Evolutionary conservation across 2,797 vertebrate genomes (phyloP), one percentile per base, ranked within the genome.

Genomic region (Crocidura indochinensis): DNA sequence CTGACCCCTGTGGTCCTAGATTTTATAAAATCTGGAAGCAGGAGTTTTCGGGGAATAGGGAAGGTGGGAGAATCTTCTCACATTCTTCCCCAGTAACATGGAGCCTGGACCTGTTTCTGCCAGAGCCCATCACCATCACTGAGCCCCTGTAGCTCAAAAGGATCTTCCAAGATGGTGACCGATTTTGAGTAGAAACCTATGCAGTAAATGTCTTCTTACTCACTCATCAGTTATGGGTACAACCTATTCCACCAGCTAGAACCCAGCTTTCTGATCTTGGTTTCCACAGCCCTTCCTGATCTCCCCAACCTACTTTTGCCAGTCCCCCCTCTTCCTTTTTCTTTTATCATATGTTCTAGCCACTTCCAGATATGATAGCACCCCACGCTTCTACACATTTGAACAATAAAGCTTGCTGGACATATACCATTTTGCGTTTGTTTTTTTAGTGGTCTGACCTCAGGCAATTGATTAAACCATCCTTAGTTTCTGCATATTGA

Each of bases 81-180:
- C 75, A 73, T 84, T 84, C 83, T 71, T 96, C 62, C 65, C 72
- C 27, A 5, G 10, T 15, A 51, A 19, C 64, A 65, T 2, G 53
- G 8, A 26, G 26, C 64, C 64, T 12, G 0, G 31, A 84, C 83
- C 91, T 67, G 20, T 80, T 67, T 24, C 85, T 77, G 93, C 93
- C 93, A 81, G 49, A 91, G 56, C 38, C 4, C 6, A 91, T 84
- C 14, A 90, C 56, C 60, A 14, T 92, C 91, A 84, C 38, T 0
- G 14, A 44, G 24, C 0, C 8, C 38, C 77, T 87, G 91, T 17
- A 69, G 78, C 87, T 89, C 80, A 1, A 17, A 8, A 15, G 1
- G 1, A 72, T 73, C 46, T 64, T 73, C 82, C 68, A 73, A 83
- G 74, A 94, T 31, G 7, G 31, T 79, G 94, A 95, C 91, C 95